A percentile compares a stretch with the other conserved stretches of the same genome.
Evolutionary conservation across 2,888 invertebrate species (phyloP).

Genomic region (Clostera curtula): DNA sequence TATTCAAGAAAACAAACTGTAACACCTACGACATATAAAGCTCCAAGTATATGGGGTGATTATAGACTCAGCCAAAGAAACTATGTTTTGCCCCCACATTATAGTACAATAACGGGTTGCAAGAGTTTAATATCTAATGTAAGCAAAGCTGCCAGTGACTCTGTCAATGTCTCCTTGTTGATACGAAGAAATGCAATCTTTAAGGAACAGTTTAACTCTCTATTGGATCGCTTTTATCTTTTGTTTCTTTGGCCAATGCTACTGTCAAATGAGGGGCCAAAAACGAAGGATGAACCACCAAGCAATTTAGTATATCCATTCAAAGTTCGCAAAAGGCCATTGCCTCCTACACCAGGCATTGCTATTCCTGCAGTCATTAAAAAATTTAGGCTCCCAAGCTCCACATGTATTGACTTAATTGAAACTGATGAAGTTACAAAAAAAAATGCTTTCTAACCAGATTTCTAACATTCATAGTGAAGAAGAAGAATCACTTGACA

Average conservation of each 20-base stretch:
- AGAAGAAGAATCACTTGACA: too few species aligned
- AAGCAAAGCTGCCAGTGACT: slow-evolving; percentile 10
- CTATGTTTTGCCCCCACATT: slow-evolving; percentile 50
- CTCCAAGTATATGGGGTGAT: slow-evolving; percentile 47
- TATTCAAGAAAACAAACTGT: slow-evolving; percentile 40
- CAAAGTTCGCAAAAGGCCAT: background rate
- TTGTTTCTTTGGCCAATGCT: slow-evolving; percentile 53
- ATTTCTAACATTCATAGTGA: too few species aligned
- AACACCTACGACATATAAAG: slow-evolving; percentile 9
- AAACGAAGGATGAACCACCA: too few species aligned
- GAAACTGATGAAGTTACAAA: too few species aligned
- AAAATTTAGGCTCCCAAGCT: too few species aligned
- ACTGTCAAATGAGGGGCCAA: slow-evolving; percentile 35
- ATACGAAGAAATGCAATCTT: slow-evolving; percentile 30
- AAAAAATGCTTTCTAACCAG: too few species aligned
- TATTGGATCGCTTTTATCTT: slow-evolving; percentile 41
- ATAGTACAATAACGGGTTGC: slow-evolving; percentile 48
- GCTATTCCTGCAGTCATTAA: too few species aligned
- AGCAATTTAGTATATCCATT: too few species aligned
- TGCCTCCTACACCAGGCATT: too few species aligned
- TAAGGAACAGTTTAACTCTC: slow-evolving; percentile 26
- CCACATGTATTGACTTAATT: too few species aligned
- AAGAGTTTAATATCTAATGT: slow-evolving; percentile 38
- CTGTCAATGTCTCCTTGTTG: slow-evolving; percentile 24
- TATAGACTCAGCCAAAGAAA: slow-evolving; percentile 16